These are phyloP conservation scores for Pycnomerus fuliginosus DNA, from an alignment of 2,888 invertebrate species.

Conservation along the genomic window DNA sequence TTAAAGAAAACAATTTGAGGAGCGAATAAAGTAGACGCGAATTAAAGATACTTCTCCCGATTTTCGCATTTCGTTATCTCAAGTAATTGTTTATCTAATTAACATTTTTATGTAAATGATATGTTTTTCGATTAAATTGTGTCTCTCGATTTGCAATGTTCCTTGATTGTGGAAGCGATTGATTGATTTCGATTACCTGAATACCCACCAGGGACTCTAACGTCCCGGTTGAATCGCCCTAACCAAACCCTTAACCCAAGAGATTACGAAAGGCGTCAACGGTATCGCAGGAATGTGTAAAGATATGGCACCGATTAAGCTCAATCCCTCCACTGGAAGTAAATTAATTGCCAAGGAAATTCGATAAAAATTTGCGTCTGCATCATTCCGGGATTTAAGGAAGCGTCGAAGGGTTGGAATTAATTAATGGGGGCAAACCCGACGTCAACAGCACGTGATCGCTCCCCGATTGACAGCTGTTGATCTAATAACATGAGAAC, in stretches of 20 bases:
- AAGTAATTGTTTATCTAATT: slow-evolving; percentile 34
- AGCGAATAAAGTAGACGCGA: slow-evolving; percentile 36
- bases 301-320: slow-evolving; percentile 10
- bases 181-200: slow-evolving; percentile 21
- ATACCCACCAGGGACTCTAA: slow-evolving; percentile 4
- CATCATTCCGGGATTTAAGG: background rate
- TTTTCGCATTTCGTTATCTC: slow-evolving; percentile 26
- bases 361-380: too few species aligned
- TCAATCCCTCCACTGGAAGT: slow-evolving; percentile 3
- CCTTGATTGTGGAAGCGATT: slow-evolving; percentile 6
- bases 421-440: background rate
- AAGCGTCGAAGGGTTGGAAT: background rate
- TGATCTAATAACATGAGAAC: slow-evolving; percentile 9
- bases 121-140: slow-evolving; percentile 7
- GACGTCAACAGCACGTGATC: too few species aligned
- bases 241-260: slow-evolving; percentile 8
- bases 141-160: background rate
- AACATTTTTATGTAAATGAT: slow-evolving; percentile 32
- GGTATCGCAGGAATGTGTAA: slow-evolving; percentile 14
- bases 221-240: slow-evolving; percentile 7
- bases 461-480: slow-evolving; percentile 14
- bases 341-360: too few species aligned
- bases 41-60: slow-evolving; percentile 36
- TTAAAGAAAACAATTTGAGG: slow-evolving; percentile 44
- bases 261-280: slow-evolving; percentile 14